phyloP scores from a whole-genome alignment of 2,113 vertebrate species.

The Pycnonotus jocosus region DNA sequence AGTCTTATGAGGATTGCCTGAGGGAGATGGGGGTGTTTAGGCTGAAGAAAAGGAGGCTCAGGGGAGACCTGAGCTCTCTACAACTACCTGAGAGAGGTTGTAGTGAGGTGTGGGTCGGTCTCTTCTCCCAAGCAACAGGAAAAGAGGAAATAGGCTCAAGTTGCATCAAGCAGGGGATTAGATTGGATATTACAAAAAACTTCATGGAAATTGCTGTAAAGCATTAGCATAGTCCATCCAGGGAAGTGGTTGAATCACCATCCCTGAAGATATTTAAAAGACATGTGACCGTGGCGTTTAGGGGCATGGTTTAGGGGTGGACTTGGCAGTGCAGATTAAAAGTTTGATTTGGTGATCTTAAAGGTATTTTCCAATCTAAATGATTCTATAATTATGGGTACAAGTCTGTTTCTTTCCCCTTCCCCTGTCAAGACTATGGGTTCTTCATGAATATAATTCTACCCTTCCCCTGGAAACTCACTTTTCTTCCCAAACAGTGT shows the following conservation, averaged over 20 bases:
- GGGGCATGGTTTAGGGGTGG: neutral
- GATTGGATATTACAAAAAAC: neutral
- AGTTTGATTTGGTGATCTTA: neutral
- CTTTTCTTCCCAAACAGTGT: neutral
- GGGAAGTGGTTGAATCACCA: neutral
- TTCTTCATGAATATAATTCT: neutral
- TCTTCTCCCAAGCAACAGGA: neutral
- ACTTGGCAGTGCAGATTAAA: neutral
- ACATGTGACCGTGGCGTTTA: neutral
- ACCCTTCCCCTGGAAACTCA: neutral
- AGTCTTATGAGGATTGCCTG: neutral
- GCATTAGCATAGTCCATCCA: neutral
- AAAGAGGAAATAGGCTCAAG: neutral
- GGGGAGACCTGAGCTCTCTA: neutral
- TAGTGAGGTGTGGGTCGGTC: fast-evolving
- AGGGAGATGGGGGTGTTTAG: neutral
- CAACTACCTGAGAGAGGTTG: neutral
- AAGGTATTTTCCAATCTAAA: neutral
- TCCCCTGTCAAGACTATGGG: neutral
- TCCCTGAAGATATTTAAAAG: neutral
- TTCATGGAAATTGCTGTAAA: neutral
- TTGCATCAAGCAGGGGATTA: neutral
- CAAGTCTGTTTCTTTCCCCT: neutral
- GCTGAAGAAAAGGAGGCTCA: neutral
- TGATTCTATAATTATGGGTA: neutral